Percentiles rank a stretch among this genome's conserved stretches.
phyloP scores from a whole-genome alignment of 2,888 invertebrate species.

The Phyllotreta cruciferae region DNA sequence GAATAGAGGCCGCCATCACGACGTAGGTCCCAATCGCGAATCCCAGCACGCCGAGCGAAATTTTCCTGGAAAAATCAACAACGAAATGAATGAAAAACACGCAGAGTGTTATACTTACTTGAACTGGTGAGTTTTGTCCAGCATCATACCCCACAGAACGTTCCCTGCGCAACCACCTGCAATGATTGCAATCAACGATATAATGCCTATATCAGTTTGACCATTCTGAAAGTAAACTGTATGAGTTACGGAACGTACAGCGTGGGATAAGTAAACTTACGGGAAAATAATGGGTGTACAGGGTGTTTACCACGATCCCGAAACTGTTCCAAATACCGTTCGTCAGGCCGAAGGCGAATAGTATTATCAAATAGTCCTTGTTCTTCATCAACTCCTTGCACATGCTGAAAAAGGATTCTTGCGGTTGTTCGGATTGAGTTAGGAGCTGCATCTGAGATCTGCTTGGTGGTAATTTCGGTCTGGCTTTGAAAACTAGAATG shows the following conservation, averaged over 20 bases:
- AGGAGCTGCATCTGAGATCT: conserved; percentile 62
- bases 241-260: neutral
- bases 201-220: conserved; percentile 81
- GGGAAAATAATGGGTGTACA: conserved; percentile 64
- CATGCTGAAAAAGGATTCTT: conserved; percentile 38
- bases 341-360: conserved; percentile 63
- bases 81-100: neutral
- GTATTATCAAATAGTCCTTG: conserved; percentile 47
- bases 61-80: conserved; percentile 38
- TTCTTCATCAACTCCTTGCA: conserved; percentile 47
- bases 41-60: conserved; percentile 38
- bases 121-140: conserved; percentile 91
- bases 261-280: conserved; percentile 53
- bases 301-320: conserved; percentile 66
- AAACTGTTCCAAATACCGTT: conserved; percentile 66
- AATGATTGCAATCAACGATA: conserved; percentile 85
- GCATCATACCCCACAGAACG: conserved; percentile 82
- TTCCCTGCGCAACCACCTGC: conserved; percentile 89
- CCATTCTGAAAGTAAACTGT: conserved; percentile 62
- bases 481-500: conserved; percentile 86
- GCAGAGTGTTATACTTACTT: conserved; percentile 68
- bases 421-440: conserved; percentile 24
- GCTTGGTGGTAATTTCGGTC: conserved; percentile 82
- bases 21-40: conserved; percentile 37
- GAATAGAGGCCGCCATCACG: conserved; percentile 33